phyloP scores from a whole-genome alignment of 2,113 vertebrate species.

The Etia nguti region DNA sequence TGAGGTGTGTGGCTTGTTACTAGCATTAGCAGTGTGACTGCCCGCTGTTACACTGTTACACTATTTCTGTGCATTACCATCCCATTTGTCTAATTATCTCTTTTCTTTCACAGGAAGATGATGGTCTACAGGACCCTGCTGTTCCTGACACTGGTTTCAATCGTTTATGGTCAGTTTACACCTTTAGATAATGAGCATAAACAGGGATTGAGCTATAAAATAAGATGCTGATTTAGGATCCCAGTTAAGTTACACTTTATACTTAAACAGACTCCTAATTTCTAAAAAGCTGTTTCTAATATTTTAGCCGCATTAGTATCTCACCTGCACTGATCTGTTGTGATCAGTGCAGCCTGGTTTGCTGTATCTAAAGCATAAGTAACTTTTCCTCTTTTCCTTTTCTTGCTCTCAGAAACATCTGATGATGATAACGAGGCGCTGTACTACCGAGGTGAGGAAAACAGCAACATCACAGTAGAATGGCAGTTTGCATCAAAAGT shows the following conservation, averaged over 20 bases:
- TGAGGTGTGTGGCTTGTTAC: not conserved
- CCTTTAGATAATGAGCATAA: not conserved
- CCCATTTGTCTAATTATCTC: not conserved
- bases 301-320: not conserved
- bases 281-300: not conserved
- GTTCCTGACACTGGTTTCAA: rapidly evolving
- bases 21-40: not conserved
- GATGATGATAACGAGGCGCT: rapidly evolving
- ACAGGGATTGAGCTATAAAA: not conserved
- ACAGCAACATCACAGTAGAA: not conserved
- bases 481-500: not conserved
- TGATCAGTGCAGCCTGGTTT: not conserved
- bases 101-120: not conserved
- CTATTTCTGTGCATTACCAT: rapidly evolving
- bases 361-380: not conserved
- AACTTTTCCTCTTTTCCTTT: not conserved
- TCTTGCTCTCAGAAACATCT: not conserved
- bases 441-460: not conserved
- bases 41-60: not conserved
- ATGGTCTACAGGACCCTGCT: not conserved
- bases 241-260: not conserved
- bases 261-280: not conserved
- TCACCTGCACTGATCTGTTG: not conserved
- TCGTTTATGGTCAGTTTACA: not conserved
- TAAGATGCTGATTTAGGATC: not conserved